These are phyloP conservation scores for Petromus typicus DNA, from an alignment of 2,113 vertebrate species.

Conservation along the genomic window DNA sequence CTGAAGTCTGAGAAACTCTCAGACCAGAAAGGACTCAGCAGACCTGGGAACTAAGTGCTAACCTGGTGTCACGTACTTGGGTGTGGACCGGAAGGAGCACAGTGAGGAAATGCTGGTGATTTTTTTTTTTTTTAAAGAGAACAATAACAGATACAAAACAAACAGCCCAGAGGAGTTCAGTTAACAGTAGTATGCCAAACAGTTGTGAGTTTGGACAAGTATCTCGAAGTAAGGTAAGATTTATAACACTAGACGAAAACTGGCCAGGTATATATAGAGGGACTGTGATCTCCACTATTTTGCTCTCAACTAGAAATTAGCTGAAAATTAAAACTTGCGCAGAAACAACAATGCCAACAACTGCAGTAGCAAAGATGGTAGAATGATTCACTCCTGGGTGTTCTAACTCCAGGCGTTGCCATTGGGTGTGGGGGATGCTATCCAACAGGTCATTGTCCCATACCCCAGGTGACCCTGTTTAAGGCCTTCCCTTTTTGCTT, in stretches of 20 bases:
- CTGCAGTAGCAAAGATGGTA: fast-evolving
- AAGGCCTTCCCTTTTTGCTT: background rate
- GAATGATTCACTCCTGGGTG: too few relatives aligned
- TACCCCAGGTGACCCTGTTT: background rate
- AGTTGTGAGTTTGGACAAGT: background rate
- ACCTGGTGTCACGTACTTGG: fast-evolving
- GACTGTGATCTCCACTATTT: background rate
- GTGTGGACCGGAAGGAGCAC: background rate
- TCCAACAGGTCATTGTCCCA: background rate
- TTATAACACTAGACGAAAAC: background rate
- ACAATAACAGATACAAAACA: background rate
- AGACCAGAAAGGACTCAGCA: background rate
- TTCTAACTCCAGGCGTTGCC: background rate
- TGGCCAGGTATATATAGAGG: background rate
- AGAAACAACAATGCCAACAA: background rate
- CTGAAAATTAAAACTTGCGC: background rate
- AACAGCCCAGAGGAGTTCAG: background rate
- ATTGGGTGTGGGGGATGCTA: background rate
- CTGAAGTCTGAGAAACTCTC: background rate
- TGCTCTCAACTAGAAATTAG: background rate
- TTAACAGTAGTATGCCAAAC: too few relatives aligned
- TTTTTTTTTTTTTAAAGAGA: too few relatives aligned
- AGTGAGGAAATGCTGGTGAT: background rate
- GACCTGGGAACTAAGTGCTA: background rate
- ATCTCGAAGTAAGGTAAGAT: background rate